These are phyloP conservation scores for Marisa cornuarietis DNA, from an alignment of 1,140 invertebrate genomes.

Conservation along the genomic window DNA sequence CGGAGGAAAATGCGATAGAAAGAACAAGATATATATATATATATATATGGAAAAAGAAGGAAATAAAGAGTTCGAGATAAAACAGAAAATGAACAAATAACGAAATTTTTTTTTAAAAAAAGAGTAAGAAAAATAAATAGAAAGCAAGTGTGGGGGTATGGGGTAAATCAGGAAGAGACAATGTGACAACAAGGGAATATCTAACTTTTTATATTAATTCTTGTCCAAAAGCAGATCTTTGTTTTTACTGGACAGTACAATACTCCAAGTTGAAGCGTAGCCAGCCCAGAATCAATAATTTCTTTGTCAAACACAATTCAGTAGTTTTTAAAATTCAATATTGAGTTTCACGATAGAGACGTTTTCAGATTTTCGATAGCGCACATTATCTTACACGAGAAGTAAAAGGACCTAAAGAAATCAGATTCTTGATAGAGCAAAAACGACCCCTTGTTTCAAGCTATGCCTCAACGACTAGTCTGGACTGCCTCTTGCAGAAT, in stretches of 20 bases:
- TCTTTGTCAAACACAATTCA: conserved; percentile 1
- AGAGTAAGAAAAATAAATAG: neutral
- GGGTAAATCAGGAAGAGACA: neutral
- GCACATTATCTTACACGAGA: neutral
- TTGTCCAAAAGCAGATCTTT: neutral
- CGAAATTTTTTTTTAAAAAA: too few relatives aligned
- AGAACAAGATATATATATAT: neutral
- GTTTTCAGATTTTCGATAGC: neutral
- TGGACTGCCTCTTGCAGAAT: too few relatives aligned
- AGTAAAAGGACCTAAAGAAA: too few relatives aligned
- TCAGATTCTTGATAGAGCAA: too few relatives aligned
- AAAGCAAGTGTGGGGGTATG: neutral
- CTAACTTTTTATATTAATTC: neutral
- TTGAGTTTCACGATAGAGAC: too few relatives aligned
- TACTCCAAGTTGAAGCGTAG: neutral
- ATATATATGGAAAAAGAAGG: too few relatives aligned
- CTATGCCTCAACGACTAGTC: too few relatives aligned
- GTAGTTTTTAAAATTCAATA: neutral
- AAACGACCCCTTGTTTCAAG: too few relatives aligned
- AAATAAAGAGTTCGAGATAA: neutral
- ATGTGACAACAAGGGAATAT: neutral
- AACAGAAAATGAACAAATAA: neutral
- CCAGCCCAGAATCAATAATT: neutral
- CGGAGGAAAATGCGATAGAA: neutral
- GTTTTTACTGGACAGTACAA: neutral